Evolutionary conservation across 1,140 invertebrate genomes (phyloP), one percentile per base, ranked within the genome.

Genomic region (Caenorhabditis latens): DNA sequence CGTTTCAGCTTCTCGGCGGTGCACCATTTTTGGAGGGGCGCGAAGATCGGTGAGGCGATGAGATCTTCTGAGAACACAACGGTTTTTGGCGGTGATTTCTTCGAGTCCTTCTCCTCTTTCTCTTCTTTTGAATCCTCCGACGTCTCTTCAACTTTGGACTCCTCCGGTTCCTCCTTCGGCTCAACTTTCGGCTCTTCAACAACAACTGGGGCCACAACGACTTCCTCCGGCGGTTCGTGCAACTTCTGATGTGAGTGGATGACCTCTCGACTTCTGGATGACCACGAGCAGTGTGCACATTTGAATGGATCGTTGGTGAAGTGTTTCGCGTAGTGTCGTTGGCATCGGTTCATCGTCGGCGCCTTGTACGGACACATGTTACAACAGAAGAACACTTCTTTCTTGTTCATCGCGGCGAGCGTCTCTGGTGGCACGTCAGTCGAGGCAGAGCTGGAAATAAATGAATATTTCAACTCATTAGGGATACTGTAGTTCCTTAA

Each of bases 311-410:
- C 71, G 14, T 79, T 79, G 13, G 43, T 79, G 46, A 79, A 79
- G 40, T 79, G 71, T 24, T 79, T 79, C 4, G 43, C 46, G 40
- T 79, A 79, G 46, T 79, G 71, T 21, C 71, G 16, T 5, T 79
- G 46, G 46, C 40, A 24, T 24, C 71, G 71, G 4, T 43, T 46
- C 46, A 24, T 79, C 9, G 46, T 53, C n/a, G 71, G 46, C n/a
- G 71, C 71, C 7, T 24, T n/a, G 71, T 79, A 79, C 19, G 71
- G 71, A n/a, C 71, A 79, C 16, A 79, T 4, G 40, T 79, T 79
- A 24, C 71, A 79, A n/a, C 71, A 79, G 46, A 79, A 50, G 43
- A 71, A 19, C 14, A n/a, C 14, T 21, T 67, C 63, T 14, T 9
- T 40, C 63, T 40, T 67, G 5, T 67, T 21, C 13, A 67, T 8